Evolutionary conservation across 2,888 invertebrate species (phyloP).

Genomic region (Caenorhabditis sp.): DNA sequence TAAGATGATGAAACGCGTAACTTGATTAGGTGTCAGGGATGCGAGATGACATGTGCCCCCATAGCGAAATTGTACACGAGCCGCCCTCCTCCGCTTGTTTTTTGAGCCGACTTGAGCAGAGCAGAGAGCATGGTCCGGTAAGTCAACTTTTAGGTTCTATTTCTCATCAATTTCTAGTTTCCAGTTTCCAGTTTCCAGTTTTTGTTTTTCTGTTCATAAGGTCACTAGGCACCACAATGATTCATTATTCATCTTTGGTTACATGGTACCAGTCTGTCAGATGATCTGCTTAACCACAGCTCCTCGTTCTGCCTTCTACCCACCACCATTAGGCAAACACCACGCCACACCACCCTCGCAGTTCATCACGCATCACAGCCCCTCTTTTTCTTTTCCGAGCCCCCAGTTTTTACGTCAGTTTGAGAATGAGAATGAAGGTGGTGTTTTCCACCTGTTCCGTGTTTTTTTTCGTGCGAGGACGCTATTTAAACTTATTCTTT

Average conservation of each 20-base stretch:
- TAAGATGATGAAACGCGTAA: slow-evolving; percentile 45
- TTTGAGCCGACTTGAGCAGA: not conserved
- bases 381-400: slow-evolving; percentile 10
- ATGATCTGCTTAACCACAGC: not conserved
- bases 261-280: no score
- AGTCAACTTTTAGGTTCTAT: no score
- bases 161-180: no score
- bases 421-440: no score
- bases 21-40: slow-evolving; percentile 41
- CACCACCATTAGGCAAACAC: slow-evolving; percentile 4
- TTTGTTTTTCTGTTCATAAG: not conserved
- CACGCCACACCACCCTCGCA: slow-evolving; percentile 29
- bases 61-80: slow-evolving; percentile 7
- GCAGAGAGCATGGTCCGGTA: not conserved
- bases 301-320: not conserved
- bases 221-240: not conserved
- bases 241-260: slow-evolving; percentile 1
- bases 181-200: not conserved
- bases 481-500: no score
- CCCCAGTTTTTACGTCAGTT: not conserved
- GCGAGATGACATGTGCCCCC: slow-evolving; percentile 52
- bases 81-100: slow-evolving; percentile 1
- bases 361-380: slow-evolving; percentile 37
- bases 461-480: no score
- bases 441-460: slow-evolving; percentile 1